These are phyloP conservation scores for Belgica antarctica DNA, from an alignment of 2,888 invertebrate species.

Conservation along the genomic window DNA sequence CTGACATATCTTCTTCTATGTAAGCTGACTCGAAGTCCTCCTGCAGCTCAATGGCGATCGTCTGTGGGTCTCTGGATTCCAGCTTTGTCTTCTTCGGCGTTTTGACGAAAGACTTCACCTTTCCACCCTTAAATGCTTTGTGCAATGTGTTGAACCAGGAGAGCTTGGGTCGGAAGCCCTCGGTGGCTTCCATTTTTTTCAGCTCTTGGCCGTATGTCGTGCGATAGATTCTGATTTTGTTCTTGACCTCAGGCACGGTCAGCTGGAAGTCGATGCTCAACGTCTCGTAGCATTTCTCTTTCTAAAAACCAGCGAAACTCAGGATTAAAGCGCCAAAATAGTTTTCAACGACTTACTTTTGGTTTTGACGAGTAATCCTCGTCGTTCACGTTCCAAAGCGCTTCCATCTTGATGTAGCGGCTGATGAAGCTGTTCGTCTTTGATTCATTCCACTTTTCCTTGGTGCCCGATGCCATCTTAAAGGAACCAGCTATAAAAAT, in stretches of 20 bases:
- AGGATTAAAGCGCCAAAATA: neutral
- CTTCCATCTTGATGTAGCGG: neutral
- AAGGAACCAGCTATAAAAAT: no score
- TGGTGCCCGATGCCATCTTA: no score
- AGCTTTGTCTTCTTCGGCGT: neutral
- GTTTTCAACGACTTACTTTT: neutral
- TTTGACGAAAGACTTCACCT: slow-evolving; percentile 24
- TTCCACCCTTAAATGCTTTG: neutral
- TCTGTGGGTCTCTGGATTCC: neutral
- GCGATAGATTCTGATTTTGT: slow-evolving; percentile 38
- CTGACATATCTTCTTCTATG: neutral
- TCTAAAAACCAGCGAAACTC: slow-evolving; percentile 22
- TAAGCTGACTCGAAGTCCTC: neutral
- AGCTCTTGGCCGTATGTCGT: slow-evolving; percentile 28
- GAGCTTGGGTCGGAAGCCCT: neutral
- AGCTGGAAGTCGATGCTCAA: neutral
- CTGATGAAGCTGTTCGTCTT: neutral
- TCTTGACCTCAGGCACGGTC: slow-evolving; percentile 16
- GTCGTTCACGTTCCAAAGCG: neutral
- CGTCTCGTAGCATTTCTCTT: neutral
- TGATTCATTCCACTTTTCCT: neutral
- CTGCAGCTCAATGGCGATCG: neutral
- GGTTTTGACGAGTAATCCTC: neutral
- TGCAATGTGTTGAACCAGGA: slow-evolving; percentile 21
- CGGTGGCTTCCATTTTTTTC: neutral